Conservation (phyloP, 2,888 invertebrate species). For the Baccha elongata region DNA sequence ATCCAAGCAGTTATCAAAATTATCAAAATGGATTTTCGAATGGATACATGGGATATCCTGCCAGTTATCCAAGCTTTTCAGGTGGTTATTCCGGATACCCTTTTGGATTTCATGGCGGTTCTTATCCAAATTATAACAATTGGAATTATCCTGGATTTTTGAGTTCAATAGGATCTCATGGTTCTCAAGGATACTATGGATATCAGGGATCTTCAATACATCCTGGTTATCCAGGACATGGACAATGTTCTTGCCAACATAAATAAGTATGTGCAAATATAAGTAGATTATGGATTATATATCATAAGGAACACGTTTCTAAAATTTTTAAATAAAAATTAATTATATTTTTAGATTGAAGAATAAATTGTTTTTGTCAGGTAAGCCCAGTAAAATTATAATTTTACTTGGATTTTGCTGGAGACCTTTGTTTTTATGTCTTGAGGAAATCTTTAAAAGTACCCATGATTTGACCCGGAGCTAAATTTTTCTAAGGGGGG, state of each 20-base stretch:
- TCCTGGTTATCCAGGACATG: background rate
- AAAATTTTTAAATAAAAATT: too few relatives aligned
- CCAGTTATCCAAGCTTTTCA: background rate
- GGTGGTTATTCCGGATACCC: background rate
- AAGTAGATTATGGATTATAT: too few relatives aligned
- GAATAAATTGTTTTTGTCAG: too few relatives aligned
- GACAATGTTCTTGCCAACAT: background rate
- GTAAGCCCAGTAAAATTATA: too few relatives aligned
- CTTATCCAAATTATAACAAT: background rate
- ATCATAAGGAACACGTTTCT: too few relatives aligned
- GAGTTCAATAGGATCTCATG: background rate
- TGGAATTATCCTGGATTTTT: background rate
- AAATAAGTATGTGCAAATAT: too few relatives aligned
- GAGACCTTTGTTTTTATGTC: too few relatives aligned
- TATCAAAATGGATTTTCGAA: background rate
- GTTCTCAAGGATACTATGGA: background rate
- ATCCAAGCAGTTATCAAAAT: background rate
- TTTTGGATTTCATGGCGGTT: background rate
- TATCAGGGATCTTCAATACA: background rate
- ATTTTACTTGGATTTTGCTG: too few relatives aligned
- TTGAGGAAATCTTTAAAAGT: too few relatives aligned
- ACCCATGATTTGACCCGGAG: too few relatives aligned
- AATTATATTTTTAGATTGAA: too few relatives aligned
- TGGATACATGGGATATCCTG: background rate
- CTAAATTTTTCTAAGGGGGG: too few relatives aligned